Evolutionary conservation across 2,888 invertebrate species (phyloP).

Genomic region (Agrotis exclamationis): DNA sequence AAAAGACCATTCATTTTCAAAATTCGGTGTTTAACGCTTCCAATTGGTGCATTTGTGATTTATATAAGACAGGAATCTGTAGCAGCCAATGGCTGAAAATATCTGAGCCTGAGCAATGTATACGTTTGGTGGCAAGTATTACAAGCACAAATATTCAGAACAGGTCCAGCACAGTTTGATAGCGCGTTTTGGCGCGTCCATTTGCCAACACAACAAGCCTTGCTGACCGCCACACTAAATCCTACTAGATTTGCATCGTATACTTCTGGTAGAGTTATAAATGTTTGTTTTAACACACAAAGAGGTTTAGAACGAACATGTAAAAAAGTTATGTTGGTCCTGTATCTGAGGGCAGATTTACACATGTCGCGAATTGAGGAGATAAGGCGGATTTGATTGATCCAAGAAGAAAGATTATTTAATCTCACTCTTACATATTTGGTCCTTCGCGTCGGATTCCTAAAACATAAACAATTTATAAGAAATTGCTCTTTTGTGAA

Average conservation of each 20-base stretch:
- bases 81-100: background rate
- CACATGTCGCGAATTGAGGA: no score
- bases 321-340: background rate
- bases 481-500: background rate
- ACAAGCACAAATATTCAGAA: background rate
- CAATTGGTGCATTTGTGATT: background rate
- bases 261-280: no score
- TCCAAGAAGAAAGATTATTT: background rate
- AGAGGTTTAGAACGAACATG: background rate
- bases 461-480: background rate
- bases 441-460: background rate
- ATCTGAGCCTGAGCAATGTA: background rate
- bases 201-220: slow-evolving; percentile 26
- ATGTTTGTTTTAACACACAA: background rate
- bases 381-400: background rate
- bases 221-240: slow-evolving; percentile 5
- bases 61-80: background rate
- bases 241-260: background rate
- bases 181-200: slow-evolving; percentile 10
- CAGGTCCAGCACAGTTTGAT: slow-evolving; percentile 8
- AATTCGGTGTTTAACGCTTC: background rate
- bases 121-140: background rate
- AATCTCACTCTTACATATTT: background rate
- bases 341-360: background rate
- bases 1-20: no score